These are phyloP conservation scores for Triplophysa yarkandensis DNA, from an alignment of 2,797 vertebrate genomes.

Conservation along the genomic window DNA sequence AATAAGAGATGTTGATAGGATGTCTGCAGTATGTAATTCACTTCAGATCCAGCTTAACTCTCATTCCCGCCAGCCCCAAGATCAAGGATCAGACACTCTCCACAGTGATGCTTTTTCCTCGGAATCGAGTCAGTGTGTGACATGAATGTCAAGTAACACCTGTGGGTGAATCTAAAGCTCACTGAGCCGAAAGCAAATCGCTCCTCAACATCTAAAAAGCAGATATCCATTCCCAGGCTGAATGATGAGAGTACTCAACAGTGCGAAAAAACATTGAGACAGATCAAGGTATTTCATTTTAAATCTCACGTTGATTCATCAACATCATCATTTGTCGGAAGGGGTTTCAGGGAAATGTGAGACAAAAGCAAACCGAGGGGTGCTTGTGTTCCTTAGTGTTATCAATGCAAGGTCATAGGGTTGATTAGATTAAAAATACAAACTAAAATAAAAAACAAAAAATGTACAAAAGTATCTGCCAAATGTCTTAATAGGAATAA, in stretches of 20 bases:
- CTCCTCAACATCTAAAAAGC: slow-evolving; percentile 2
- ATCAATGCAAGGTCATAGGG: neutral
- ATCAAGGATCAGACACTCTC: slow-evolving; percentile 30
- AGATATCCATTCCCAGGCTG: neutral
- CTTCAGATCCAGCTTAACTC: slow-evolving; percentile 14
- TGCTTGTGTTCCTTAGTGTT: neutral
- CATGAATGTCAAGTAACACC: slow-evolving; percentile 38
- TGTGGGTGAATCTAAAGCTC: slow-evolving; percentile 23
- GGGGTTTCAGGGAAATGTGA: slow-evolving; percentile 12
- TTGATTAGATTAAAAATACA: neutral
- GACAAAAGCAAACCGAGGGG: neutral
- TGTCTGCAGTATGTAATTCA: slow-evolving; percentile 8
- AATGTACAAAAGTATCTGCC: neutral
- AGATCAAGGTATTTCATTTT: slow-evolving; percentile 11
- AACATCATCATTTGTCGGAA: slow-evolving; percentile 10
- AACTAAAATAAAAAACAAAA: neutral
- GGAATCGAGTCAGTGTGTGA: slow-evolving; percentile 22
- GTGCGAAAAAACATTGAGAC: neutral
- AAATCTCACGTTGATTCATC: slow-evolving; percentile 12
- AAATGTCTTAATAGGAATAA: neutral
- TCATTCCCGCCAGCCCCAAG: neutral
- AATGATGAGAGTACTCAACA: neutral
- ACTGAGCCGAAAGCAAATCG: neutral
- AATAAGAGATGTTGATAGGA: slow-evolving; percentile 23
- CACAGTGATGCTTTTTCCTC: slow-evolving; percentile 10